These are phyloP conservation scores for Holotrichia oblita DNA, from an alignment of 1,140 invertebrate genomes.

Conservation along the genomic window DNA sequence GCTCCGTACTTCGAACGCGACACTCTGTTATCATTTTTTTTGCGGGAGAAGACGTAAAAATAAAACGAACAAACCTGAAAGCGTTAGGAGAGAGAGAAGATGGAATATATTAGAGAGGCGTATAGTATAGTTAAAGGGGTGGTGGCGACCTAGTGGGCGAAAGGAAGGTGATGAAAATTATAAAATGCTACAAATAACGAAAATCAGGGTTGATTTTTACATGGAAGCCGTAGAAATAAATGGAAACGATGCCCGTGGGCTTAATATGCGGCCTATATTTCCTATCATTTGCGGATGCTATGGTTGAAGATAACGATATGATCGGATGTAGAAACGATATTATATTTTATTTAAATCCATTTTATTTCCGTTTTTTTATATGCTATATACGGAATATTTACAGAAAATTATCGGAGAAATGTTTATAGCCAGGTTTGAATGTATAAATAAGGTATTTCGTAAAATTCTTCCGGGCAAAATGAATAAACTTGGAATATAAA, in stretches of 20 bases:
- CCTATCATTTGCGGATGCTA: neutral
- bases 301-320: neutral
- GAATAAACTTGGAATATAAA: too few species aligned
- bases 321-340: neutral
- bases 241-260: neutral
- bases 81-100: neutral
- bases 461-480: too few species aligned
- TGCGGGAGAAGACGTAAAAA: slow-evolving; percentile 9
- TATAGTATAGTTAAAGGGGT: neutral
- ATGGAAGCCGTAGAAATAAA: neutral
- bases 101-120: slow-evolving; percentile 8
- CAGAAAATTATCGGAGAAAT: neutral
- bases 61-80: neutral
- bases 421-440: neutral
- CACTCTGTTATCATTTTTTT: slow-evolving; percentile 23
- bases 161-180: slow-evolving; percentile 15
- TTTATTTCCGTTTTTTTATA: neutral
- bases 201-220: neutral
- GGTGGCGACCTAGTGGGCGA: neutral
- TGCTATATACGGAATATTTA: neutral
- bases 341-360: neutral
- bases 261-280: neutral
- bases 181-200: slow-evolving; percentile 28
- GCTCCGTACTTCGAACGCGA: slow-evolving; percentile 10
- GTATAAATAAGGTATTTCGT: too few species aligned